These are phyloP conservation scores for Romanomermis culicivorax DNA, from an alignment of 2,888 invertebrate species.

Conservation along the genomic window DNA sequence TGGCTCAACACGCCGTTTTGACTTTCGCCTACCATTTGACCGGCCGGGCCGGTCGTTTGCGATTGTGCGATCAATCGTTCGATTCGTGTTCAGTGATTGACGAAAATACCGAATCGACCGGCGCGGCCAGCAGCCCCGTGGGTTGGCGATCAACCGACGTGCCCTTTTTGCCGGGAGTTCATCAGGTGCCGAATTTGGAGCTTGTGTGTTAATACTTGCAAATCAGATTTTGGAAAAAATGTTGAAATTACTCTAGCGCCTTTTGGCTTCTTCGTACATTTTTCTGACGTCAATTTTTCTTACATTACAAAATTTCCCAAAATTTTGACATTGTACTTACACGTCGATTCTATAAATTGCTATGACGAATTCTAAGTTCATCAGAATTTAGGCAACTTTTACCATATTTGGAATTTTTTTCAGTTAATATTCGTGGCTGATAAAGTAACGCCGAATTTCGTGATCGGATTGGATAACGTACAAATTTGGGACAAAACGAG, in stretches of 20 bases:
- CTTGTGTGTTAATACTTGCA: no score
- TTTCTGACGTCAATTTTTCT: no score
- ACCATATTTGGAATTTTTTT: slow-evolving; percentile 2
- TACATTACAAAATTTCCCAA: no score
- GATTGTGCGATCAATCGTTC: not conserved
- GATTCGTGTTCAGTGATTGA: not conserved
- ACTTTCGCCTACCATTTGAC: slow-evolving; percentile 1
- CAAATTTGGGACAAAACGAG: slow-evolving; percentile 13
- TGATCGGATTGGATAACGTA: slow-evolving; percentile 21
- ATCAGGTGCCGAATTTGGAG: no score
- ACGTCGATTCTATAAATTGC: no score
- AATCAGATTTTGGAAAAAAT: no score
- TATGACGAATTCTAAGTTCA: no score
- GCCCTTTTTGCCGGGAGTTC: not conserved
- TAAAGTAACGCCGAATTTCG: slow-evolving; percentile 19
- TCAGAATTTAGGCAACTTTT: no score
- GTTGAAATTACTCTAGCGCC: not conserved
- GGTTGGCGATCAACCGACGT: not conserved
- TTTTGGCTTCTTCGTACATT: no score
- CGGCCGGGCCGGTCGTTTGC: not conserved
- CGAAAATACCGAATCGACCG: not conserved
- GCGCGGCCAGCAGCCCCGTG: not conserved
- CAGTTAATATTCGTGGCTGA: slow-evolving; percentile 22
- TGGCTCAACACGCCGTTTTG: not conserved
- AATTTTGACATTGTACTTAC: no score